Percentiles rank a stretch among this genome's conserved stretches.
Conservation (phyloP, 2,888 invertebrate genomes). For the Heterodera filipjevi region DNA sequence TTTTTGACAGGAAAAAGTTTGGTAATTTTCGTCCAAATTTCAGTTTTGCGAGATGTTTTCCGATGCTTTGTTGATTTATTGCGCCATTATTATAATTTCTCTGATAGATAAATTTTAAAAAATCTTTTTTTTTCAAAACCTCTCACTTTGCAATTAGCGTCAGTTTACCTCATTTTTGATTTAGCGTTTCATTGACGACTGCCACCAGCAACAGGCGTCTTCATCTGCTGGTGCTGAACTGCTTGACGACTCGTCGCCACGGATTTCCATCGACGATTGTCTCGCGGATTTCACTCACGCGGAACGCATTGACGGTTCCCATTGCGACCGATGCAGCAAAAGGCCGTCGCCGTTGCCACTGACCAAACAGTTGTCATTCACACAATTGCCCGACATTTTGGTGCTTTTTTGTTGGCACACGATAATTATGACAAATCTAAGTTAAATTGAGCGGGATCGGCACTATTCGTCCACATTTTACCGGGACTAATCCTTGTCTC, state of each 20-base stretch:
- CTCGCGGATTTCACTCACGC: slow-evolving; percentile 81
- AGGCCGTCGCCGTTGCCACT: slow-evolving; percentile 66
- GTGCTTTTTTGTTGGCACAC: slow-evolving; percentile 67
- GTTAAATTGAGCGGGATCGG: no score
- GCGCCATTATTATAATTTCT: no score
- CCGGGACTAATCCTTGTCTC: no score
- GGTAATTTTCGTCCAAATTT: no score
- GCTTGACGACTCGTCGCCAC: slow-evolving; percentile 73
- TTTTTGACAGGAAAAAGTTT: no score
- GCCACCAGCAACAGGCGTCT: slow-evolving; percentile 68
- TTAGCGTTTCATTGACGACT: slow-evolving; percentile 3
- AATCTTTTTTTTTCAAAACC: no score
- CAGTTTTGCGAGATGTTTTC: no score
- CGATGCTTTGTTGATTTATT: no score
- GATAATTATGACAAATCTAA: background rate
- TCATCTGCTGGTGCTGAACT: slow-evolving; percentile 72
- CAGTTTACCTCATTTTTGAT: no score
- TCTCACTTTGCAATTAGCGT: no score
- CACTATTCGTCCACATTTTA: no score
- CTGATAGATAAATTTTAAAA: no score
- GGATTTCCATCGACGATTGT: slow-evolving; percentile 80
- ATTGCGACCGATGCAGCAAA: slow-evolving; percentile 73
- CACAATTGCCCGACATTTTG: slow-evolving; percentile 85
- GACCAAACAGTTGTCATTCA: slow-evolving; percentile 85
- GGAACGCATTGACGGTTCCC: slow-evolving; percentile 74